Conservation (phyloP, 2,888 invertebrate species). For the Drosophila merina region DNA sequence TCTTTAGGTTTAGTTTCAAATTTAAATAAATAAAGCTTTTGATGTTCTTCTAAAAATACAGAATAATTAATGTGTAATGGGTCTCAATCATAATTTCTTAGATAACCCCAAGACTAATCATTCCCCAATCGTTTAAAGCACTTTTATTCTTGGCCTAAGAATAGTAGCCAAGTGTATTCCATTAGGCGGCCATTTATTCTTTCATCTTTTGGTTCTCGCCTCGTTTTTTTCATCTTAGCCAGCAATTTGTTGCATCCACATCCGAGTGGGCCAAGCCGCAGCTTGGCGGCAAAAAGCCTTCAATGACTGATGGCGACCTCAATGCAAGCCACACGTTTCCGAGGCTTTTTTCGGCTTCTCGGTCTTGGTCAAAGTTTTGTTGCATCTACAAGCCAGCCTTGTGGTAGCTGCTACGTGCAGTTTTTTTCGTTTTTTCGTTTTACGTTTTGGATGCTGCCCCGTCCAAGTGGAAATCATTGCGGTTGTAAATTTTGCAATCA, state of each 20-base stretch:
- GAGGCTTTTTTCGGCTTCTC: conserved; percentile 72
- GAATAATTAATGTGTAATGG: too few species aligned
- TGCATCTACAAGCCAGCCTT: conserved; percentile 28
- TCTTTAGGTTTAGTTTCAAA: background rate
- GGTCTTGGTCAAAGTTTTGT: conserved; percentile 70
- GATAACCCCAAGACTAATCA: background rate
- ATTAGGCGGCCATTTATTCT: conserved; percentile 2
- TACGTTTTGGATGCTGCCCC: conserved; percentile 32
- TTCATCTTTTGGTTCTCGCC: conserved; percentile 39
- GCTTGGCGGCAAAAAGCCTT: conserved; percentile 39
- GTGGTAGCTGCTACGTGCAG: conserved; percentile 39
- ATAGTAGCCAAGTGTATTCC: conserved; percentile 12
- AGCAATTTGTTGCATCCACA: conserved; percentile 74
- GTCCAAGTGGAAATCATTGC: conserved; percentile 68
- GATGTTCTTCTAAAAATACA: too few species aligned
- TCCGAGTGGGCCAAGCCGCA: conserved; percentile 32
- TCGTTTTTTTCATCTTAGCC: conserved; percentile 41
- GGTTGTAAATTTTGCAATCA: conserved; percentile 79
- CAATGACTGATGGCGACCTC: conserved; percentile 69
- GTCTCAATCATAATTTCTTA: background rate
- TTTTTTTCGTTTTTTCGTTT: conserved; percentile 15
- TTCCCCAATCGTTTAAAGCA: background rate
- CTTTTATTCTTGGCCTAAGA: background rate
- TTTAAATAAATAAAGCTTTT: too few species aligned
- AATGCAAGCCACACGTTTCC: conserved; percentile 70